Conservation (phyloP, 2,797 vertebrate genomes). For the Microctenopoma steveboyesi region DNA sequence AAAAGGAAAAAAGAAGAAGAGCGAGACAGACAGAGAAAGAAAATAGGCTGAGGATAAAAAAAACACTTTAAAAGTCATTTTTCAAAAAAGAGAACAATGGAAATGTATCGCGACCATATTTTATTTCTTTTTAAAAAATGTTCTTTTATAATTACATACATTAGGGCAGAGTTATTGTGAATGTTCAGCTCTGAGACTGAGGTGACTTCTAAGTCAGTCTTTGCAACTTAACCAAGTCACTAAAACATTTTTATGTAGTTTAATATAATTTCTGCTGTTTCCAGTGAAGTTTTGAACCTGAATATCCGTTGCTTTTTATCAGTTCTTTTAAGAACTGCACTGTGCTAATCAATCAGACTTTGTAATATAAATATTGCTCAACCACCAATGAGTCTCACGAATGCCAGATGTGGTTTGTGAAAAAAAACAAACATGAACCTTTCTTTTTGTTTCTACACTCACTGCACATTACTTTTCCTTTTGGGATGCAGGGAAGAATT, state of each 20-base stretch:
- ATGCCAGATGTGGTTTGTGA: slow-evolving; percentile 47
- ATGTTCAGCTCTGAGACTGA: slow-evolving; percentile 74
- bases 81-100: slow-evolving; percentile 88
- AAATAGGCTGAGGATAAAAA: slow-evolving; percentile 58
- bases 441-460: slow-evolving; percentile 27
- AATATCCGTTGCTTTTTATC: background rate
- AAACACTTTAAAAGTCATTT: slow-evolving; percentile 94
- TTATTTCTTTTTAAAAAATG: slow-evolving; percentile 93
- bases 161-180: slow-evolving; percentile 78
- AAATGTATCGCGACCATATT: slow-evolving; percentile 92
- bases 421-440: slow-evolving; percentile 49
- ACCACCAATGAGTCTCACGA: slow-evolving; percentile 35
- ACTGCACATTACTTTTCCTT: slow-evolving; percentile 40
- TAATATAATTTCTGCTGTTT: background rate
- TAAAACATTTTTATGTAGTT: slow-evolving; percentile 40
- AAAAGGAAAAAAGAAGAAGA: slow-evolving; percentile 72
- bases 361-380: slow-evolving; percentile 41
- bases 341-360: slow-evolving; percentile 16
- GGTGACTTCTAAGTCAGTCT: slow-evolving; percentile 3
- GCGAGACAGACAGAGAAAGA: slow-evolving; percentile 80
- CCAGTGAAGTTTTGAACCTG: too few relatives aligned
- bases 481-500: slow-evolving; percentile 79
- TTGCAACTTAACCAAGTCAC: slow-evolving; percentile 1
- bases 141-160: slow-evolving; percentile 90
- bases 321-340: slow-evolving; percentile 1